Evolutionary conservation across 2,797 vertebrate genomes (phyloP).

Genomic region (Oreochromis mossambicus): DNA sequence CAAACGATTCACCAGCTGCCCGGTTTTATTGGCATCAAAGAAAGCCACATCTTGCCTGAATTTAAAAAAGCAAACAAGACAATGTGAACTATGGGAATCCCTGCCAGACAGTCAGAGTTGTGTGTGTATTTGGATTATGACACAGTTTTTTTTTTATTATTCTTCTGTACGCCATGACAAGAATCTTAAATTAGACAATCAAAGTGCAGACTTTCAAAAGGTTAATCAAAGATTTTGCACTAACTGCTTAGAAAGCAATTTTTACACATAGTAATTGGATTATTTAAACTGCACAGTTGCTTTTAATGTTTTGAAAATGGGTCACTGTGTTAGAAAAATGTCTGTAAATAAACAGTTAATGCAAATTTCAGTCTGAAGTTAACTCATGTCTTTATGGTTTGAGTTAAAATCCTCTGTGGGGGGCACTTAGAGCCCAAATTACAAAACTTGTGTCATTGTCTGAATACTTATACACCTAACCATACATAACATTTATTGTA

Average conservation of each 20-base stretch:
- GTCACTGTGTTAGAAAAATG: neutral
- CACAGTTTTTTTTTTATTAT: neutral
- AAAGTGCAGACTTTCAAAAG: neutral
- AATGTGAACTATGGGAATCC: neutral
- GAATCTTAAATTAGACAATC: neutral
- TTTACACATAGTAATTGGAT: neutral
- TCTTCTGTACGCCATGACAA: neutral
- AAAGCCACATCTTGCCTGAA: constrained; percentile 92
- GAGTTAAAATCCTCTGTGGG: neutral
- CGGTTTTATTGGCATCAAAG: constrained; percentile 90
- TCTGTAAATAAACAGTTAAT: neutral
- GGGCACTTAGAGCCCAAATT: neutral
- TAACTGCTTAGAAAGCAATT: neutral
- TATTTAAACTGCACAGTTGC: neutral
- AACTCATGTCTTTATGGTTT: neutral
- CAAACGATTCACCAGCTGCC: constrained; percentile 89
- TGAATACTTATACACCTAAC: neutral
- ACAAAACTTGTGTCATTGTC: neutral
- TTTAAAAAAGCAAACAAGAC: neutral
- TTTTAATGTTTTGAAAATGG: neutral
- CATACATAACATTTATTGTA: neutral
- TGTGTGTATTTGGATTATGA: fast-evolving
- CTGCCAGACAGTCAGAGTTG: neutral
- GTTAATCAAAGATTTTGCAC: neutral
- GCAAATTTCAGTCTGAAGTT: neutral